phyloP scores from a whole-genome alignment of 2,888 invertebrate species.

The Agrotis exclamationis region DNA sequence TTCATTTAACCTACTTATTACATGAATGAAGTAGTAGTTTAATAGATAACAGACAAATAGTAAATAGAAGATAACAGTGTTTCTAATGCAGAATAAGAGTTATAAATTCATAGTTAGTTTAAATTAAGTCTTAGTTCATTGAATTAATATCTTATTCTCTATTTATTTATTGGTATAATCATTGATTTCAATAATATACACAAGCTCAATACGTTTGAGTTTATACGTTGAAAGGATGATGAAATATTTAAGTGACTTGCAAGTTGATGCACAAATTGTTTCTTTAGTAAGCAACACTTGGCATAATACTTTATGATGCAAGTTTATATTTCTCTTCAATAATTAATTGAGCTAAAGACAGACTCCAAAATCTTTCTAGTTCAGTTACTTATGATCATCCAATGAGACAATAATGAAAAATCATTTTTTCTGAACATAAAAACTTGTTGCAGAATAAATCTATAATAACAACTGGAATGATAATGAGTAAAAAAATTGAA shows the following conservation, averaged over 20 bases:
- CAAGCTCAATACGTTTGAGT: not conserved
- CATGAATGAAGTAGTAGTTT: not conserved
- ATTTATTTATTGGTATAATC: not conserved
- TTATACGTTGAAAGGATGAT: not conserved
- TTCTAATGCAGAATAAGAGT: accelerated
- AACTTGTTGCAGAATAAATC: slow-evolving; percentile 24
- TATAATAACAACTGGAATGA: slow-evolving; percentile 40
- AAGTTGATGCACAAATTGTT: slow-evolving; percentile 3
- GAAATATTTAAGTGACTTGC: slow-evolving; percentile 27
- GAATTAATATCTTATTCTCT: not conserved
- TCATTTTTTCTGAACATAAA: not conserved
- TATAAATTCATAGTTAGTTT: too few relatives aligned
- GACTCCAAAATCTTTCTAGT: not conserved
- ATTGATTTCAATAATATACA: not conserved
- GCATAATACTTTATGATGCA: not conserved
- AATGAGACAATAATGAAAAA: not conserved
- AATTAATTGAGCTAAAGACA: not conserved
- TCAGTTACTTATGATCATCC: too few relatives aligned
- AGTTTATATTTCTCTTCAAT: accelerated
- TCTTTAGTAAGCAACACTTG: not conserved
- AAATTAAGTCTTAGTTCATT: not conserved
- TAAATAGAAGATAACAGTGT: not conserved
- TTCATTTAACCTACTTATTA: too few relatives aligned
- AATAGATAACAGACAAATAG: not conserved
- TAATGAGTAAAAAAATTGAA: slow-evolving; percentile 57